A percentile compares a stretch with the other conserved stretches of the same genome.
These are phyloP conservation scores for Gastrophysa polygoni DNA, from an alignment of 2,888 invertebrate species.

Conservation along the genomic window DNA sequence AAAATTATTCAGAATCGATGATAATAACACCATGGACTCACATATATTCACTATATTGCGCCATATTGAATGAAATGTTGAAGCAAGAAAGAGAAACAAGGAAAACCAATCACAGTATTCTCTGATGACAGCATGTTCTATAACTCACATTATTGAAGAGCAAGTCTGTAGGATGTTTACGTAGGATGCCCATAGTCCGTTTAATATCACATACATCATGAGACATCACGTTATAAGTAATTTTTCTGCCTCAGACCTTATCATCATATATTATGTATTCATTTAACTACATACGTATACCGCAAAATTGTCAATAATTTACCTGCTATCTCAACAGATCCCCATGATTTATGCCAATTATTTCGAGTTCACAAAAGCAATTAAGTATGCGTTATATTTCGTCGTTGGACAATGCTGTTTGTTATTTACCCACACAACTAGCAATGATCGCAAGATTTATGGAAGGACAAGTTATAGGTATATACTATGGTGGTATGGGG, in stretches of 20 bases:
- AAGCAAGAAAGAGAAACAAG: not conserved
- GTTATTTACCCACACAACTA: slow-evolving; percentile 11
- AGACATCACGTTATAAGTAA: slow-evolving; percentile 33
- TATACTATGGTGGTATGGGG: not conserved
- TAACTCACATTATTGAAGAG: slow-evolving; percentile 23
- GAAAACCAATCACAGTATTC: not conserved
- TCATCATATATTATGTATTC: slow-evolving; percentile 27
- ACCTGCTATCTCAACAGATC: slow-evolving; percentile 30
- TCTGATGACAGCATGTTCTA: not conserved
- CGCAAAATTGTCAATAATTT: slow-evolving; percentile 37
- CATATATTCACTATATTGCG: too few relatives aligned
- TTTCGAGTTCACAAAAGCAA: slow-evolving; percentile 23
- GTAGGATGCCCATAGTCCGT: slow-evolving; percentile 33
- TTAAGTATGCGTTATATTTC: slow-evolving; percentile 26
- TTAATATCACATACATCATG: slow-evolving; percentile 36
- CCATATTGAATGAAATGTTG: too few relatives aligned
- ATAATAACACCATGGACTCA: too few relatives aligned
- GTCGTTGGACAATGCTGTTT: slow-evolving; percentile 22
- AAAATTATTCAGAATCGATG: too few relatives aligned
- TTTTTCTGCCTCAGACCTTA: slow-evolving; percentile 32
- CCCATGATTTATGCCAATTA: slow-evolving; percentile 37
- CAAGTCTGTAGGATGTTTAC: slow-evolving; percentile 37
- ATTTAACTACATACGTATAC: slow-evolving; percentile 19
- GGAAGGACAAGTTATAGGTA: not conserved
- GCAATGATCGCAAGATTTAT: slow-evolving; percentile 10